Conservation (phyloP, 2,888 invertebrate genomes). For the Machimus atricapillus region DNA sequence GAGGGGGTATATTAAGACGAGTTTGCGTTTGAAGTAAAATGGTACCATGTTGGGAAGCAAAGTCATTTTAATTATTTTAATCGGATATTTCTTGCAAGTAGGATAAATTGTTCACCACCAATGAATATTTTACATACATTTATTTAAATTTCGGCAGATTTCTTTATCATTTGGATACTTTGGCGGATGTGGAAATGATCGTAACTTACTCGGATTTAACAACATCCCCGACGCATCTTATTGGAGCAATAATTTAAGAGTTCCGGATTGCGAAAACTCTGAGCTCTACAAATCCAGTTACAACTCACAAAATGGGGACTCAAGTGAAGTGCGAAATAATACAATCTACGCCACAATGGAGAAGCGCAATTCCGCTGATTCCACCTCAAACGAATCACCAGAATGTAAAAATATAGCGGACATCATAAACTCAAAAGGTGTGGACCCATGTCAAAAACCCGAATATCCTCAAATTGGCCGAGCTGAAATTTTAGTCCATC, state of each 20-base stretch:
- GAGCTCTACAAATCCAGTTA: not conserved
- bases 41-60: not conserved
- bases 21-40: not conserved
- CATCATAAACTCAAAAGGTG: not conserved
- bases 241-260: not conserved
- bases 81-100: not conserved
- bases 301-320: not conserved
- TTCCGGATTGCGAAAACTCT: not conserved
- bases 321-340: not conserved
- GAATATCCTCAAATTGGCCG: not conserved
- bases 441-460: not conserved
- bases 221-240: not conserved
- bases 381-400: not conserved
- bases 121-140: not conserved
- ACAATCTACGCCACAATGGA: not conserved
- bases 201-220: not conserved
- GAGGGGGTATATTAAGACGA: not conserved
- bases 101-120: not conserved
- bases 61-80: not conserved
- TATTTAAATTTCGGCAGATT: not conserved
- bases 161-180: not conserved
- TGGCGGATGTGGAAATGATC: not conserved
- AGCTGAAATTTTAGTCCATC: slow-evolving; percentile 58
- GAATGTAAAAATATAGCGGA: not conserved
- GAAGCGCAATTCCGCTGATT: no score